Base-by-base conservation (phyloP, 2,888 invertebrate species). In the Archips xylosteana region DNA sequence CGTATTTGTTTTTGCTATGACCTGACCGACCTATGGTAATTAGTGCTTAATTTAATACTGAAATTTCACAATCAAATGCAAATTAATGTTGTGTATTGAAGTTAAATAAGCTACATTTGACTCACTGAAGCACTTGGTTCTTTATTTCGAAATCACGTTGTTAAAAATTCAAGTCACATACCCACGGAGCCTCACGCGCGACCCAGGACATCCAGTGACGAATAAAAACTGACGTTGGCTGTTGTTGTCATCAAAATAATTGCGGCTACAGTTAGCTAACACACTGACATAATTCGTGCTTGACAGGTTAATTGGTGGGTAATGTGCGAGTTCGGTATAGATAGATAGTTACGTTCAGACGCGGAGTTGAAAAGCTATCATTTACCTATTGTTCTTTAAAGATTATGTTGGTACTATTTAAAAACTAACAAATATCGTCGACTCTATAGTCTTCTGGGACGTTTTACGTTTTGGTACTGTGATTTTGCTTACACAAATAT, bases 171-270 rank as follows among this genome's bases (percentile, higher is more conserved):
- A 61, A 70, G 49, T 60, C 65, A 65, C 74, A 69, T 51, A 60
- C 54, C 13, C n/a, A 32, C 49, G 39, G 51, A 57, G 57, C 60
- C 69, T 60, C 74, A 59, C 51, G 62, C 49, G 73, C 69, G 73
- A 73, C 63, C 70, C 70, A 54, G 32, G 23, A 64, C 68, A 64
- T 69, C 74, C 74, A 60, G 69, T 64, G 69, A 59, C 64, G 60
- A 60, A 69, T 74, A 61, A 69, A 70, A 61, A 12, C 64, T 42
- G 62, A 59, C 63, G 54, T 36, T 15, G 45, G 23, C 23, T 23
- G 23, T 12, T 57, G 57, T 57, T 60, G 64, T 34, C 61, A 54
- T 70, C 34, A 42, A 65, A 70, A 69, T 69, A 69, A 60, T 70
- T 70, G 36, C 51, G 12, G 23, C 32, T 45, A 60, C 74, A 61